These are phyloP conservation scores for Lasioglossum zephyrum DNA, from an alignment of 2,888 invertebrate species.

Conservation along the genomic window DNA sequence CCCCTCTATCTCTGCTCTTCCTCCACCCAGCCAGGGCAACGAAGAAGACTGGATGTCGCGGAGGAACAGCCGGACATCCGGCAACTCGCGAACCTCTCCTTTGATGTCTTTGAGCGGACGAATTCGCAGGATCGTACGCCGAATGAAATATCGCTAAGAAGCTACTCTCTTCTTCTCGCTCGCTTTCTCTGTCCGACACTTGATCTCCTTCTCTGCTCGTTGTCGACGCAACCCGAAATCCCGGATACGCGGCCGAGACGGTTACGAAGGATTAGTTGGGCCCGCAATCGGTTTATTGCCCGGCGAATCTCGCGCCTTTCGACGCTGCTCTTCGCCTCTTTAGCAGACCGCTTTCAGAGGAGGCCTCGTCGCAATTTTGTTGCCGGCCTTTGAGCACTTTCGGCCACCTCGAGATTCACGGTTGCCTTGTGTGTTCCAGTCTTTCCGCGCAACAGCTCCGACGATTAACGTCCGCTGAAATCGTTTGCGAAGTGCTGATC, in stretches of 20 bases:
- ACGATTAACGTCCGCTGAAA: background rate
- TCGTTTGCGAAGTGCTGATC: background rate
- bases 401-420: background rate
- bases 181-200: background rate
- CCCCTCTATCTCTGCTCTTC: slow-evolving; percentile 10
- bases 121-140: slow-evolving; percentile 77
- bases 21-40: slow-evolving; percentile 44
- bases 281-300: slow-evolving; percentile 55
- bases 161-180: background rate
- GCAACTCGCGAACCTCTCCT: slow-evolving; percentile 71
- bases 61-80: slow-evolving; percentile 79
- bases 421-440: background rate
- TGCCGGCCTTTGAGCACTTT: background rate
- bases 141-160: slow-evolving; percentile 80
- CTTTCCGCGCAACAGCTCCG: background rate
- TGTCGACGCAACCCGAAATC: slow-evolving; percentile 27
- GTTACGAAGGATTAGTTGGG: slow-evolving; percentile 46
- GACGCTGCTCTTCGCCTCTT: slow-evolving; percentile 34
- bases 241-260: slow-evolving; percentile 24
- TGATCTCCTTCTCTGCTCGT: background rate
- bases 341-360: slow-evolving; percentile 16
- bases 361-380: background rate
- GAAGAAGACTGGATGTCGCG: slow-evolving; percentile 59
- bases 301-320: slow-evolving; percentile 11
- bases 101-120: slow-evolving; percentile 78